A percentile compares a stretch with the other conserved stretches of the same genome.
These are phyloP conservation scores for Haplochromis burtoni DNA, from an alignment of 2,113 vertebrate genomes.

Conservation along the genomic window DNA sequence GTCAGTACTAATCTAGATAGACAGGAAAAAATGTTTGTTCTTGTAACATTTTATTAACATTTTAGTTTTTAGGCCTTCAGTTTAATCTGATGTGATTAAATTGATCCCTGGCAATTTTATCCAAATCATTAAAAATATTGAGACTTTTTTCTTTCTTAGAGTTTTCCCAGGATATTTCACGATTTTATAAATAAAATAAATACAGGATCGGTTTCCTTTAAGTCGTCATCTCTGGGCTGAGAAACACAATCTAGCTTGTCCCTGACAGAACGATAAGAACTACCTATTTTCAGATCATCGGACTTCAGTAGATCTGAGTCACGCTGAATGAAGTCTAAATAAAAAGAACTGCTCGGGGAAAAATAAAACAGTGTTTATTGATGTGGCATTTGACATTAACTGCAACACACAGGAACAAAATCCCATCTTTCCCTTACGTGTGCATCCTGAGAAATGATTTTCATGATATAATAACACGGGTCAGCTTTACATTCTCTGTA, in stretches of 20 bases:
- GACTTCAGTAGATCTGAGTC: background rate
- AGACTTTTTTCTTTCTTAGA: background rate
- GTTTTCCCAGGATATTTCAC: background rate
- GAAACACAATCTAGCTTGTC: background rate
- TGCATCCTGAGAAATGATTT: background rate
- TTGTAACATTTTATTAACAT: background rate
- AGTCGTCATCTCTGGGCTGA: background rate
- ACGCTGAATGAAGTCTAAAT: background rate
- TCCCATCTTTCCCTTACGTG: background rate
- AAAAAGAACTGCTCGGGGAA: background rate
- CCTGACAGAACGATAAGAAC: background rate
- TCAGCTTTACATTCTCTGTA: background rate
- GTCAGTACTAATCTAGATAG: background rate
- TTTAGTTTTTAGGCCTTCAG: background rate
- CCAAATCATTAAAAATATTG: background rate
- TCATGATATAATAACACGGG: background rate
- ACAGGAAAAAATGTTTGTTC: background rate
- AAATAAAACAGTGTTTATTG: background rate
- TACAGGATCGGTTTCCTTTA: background rate
- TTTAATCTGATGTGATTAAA: background rate
- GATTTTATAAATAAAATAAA: background rate
- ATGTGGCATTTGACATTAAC: background rate
- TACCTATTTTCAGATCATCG: background rate
- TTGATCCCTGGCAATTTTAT: background rate
- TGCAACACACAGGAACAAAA: background rate